These are phyloP conservation scores for Adelges cooleyi DNA, from an alignment of 1,140 invertebrate genomes.

Conservation along the genomic window DNA sequence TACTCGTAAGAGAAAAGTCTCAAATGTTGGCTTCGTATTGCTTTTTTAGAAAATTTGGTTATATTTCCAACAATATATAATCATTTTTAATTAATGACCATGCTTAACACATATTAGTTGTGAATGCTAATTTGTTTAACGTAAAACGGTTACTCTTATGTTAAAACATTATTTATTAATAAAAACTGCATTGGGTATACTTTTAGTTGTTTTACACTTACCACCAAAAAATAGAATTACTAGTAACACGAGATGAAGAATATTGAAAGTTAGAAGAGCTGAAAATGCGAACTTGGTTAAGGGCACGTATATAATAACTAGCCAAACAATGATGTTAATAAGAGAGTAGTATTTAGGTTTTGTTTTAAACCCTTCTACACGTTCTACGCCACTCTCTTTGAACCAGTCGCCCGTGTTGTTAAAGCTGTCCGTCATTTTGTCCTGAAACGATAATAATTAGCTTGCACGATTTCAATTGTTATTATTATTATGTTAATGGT, in stretches of 20 bases:
- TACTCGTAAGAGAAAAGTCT: no score
- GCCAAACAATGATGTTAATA: slow-evolving; percentile 54
- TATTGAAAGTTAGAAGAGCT: background rate
- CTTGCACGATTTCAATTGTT: no score
- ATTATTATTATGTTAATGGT: no score
- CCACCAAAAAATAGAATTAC: background rate
- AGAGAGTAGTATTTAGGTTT: slow-evolving; percentile 52
- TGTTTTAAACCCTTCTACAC: slow-evolving; percentile 45
- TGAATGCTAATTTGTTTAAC: no score
- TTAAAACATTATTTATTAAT: no score
- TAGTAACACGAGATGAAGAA: background rate
- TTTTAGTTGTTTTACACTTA: background rate
- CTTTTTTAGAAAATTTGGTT: no score
- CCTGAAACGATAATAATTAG: slow-evolving; percentile 47
- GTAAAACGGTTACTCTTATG: no score
- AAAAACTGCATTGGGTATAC: background rate
- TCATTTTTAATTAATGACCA: no score
- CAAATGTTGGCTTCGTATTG: no score
- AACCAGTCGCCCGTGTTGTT: slow-evolving; percentile 72
- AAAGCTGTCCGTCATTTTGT: slow-evolving; percentile 69
- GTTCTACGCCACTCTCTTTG: slow-evolving; percentile 53
- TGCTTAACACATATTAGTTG: no score
- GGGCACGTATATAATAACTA: background rate
- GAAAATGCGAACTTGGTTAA: background rate
- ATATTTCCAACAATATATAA: no score